These are phyloP conservation scores for Drosophila rufa DNA, from an alignment of 1,140 invertebrate species.

Conservation along the genomic window DNA sequence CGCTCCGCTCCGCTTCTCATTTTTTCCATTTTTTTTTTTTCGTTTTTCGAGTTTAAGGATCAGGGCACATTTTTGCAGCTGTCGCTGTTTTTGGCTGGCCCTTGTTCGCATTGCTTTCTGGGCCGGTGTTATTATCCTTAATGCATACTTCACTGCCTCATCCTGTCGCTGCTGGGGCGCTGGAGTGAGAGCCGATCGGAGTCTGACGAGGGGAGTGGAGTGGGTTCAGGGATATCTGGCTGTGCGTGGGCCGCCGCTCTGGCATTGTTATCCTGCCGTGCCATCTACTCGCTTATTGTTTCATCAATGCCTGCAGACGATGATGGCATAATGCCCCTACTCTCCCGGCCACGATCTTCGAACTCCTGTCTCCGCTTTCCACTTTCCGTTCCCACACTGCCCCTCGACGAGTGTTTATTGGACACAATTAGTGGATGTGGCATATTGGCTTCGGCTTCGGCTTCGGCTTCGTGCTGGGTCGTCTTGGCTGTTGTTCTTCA, in stretches of 20 bases:
- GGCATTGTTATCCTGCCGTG: constrained; percentile 78
- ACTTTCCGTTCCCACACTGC: constrained; percentile 34
- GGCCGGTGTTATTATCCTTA: constrained; percentile 83
- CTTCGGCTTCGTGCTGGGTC: constrained; percentile 71
- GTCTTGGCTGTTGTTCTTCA: constrained; percentile 16
- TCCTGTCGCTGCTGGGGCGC: constrained; percentile 52
- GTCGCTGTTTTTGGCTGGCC: constrained; percentile 71
- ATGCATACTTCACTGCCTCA: constrained; percentile 82
- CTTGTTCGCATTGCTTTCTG: constrained; percentile 73
- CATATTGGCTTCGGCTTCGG: constrained; percentile 75
- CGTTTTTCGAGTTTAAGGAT: constrained; percentile 73
- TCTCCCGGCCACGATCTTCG: constrained; percentile 7
- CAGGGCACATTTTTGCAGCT: constrained; percentile 84
- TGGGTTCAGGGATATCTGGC: constrained; percentile 31
- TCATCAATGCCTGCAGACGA: constrained; percentile 82
- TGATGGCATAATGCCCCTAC: constrained; percentile 73
- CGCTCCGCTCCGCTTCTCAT: constrained; percentile 60
- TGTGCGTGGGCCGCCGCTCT: constrained; percentile 71
- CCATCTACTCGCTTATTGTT: constrained; percentile 80
- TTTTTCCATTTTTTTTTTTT: constrained; percentile 31
- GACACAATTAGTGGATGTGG: constrained; percentile 79
- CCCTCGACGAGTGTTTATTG: constrained; percentile 75
- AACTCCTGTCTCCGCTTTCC: constrained; percentile 49
- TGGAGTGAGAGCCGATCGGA: constrained; percentile 26
- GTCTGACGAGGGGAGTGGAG: constrained; percentile 12